Conservation (phyloP, 2,113 vertebrate genomes). For the Chascanopsetta lugubris region DNA sequence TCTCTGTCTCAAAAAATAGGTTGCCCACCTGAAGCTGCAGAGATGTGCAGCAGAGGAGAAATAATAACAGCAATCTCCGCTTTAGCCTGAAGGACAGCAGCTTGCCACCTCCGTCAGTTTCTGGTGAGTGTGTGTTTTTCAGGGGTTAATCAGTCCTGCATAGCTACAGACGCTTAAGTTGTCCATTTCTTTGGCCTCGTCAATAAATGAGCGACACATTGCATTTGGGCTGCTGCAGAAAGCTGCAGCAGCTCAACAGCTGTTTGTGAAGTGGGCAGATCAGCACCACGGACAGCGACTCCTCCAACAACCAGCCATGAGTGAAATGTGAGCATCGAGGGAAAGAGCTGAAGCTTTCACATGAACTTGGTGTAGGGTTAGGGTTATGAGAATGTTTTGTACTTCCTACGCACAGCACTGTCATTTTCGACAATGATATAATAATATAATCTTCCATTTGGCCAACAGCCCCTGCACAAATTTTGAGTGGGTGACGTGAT, state of each 20-base stretch:
- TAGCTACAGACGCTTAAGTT: conserved; percentile 19
- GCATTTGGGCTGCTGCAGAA: conserved; percentile 16
- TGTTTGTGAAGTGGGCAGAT: conserved; percentile 27
- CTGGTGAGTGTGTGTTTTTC: conserved; percentile 29
- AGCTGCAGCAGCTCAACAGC: conserved; percentile 27
- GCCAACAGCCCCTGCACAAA: conserved; percentile 57
- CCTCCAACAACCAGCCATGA: conserved; percentile 3
- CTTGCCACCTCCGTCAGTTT: background rate
- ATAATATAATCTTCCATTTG: conserved; percentile 29
- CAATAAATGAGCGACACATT: conserved; percentile 17
- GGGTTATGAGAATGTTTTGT: background rate
- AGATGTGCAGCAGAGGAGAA: conserved; percentile 26
- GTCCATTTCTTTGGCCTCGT: background rate
- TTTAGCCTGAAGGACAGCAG: conserved; percentile 48
- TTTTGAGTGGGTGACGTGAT: conserved; percentile 73
- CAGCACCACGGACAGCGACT: conserved; percentile 64
- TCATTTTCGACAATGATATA: background rate
- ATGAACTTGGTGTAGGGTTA: conserved; percentile 9
- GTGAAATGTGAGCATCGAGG: conserved; percentile 1
- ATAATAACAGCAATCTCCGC: conserved; percentile 32
- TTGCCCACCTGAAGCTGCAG: conserved; percentile 34
- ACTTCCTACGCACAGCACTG: conserved; percentile 6
- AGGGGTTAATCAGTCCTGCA: conserved; percentile 14
- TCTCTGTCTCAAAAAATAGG: conserved; percentile 50
- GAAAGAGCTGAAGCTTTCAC: background rate